Conservation (phyloP, 2,797 vertebrate genomes). For the Malurus leucopterus region DNA sequence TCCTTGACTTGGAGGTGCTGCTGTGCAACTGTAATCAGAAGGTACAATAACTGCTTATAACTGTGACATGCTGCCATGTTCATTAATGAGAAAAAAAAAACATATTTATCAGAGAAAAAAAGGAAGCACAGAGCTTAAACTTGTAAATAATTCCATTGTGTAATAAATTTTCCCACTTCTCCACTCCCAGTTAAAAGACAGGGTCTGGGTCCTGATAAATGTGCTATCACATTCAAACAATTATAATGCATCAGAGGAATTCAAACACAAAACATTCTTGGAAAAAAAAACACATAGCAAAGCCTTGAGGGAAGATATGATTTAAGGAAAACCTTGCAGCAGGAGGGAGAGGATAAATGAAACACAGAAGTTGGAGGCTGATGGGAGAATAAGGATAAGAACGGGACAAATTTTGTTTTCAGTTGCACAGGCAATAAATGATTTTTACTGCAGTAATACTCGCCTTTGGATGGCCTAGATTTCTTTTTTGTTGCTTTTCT, state of each 20-base stretch:
- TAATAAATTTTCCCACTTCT: background rate
- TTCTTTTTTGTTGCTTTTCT: background rate
- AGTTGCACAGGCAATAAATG: background rate
- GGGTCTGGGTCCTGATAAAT: background rate
- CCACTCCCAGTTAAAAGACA: background rate
- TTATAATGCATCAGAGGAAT: background rate
- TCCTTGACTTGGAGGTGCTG: background rate
- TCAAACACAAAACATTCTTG: background rate
- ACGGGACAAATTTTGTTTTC: background rate
- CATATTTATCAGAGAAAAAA: background rate
- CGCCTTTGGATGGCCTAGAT: background rate
- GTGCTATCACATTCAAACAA: background rate
- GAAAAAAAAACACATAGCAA: background rate
- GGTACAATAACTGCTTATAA: background rate
- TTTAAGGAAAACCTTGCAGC: slow-evolving; percentile 3
- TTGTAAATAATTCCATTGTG: background rate
- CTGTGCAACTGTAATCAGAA: background rate
- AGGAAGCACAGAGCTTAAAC: background rate
- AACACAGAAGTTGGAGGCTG: background rate
- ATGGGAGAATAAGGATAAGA: background rate
- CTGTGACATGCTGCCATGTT: background rate
- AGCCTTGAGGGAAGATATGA: background rate
- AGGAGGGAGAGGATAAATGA: background rate
- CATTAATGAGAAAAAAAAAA: background rate
- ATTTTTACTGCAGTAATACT: background rate